Evolutionary conservation across 2,888 invertebrate species (phyloP).

Genomic region (Meganola albula): DNA sequence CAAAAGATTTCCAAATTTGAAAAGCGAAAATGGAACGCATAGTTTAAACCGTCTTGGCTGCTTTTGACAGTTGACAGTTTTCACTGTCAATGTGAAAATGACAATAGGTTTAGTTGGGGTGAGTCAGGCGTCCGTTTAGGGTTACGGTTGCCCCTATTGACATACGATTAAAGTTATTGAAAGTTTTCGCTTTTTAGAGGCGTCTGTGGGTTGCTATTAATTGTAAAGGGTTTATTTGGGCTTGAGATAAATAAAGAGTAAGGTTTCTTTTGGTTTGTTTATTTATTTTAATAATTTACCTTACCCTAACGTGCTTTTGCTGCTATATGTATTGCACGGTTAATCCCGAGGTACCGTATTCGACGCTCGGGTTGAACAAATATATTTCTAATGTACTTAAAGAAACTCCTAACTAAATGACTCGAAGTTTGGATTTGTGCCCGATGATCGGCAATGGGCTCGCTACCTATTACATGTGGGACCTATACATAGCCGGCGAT

Average conservation of each 20-base stretch:
- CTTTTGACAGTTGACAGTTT: slow-evolving; percentile 77
- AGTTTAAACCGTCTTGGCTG: slow-evolving; percentile 75
- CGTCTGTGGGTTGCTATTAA: slow-evolving; percentile 37
- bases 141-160: slow-evolving; percentile 57
- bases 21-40: slow-evolving; percentile 65
- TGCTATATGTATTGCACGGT: no score
- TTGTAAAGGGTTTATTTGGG: slow-evolving; percentile 52
- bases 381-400: no score
- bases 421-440: no score
- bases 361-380: no score
- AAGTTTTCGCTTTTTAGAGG: slow-evolving; percentile 48
- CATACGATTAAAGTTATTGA: slow-evolving; percentile 73
- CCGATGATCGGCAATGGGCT: no score
- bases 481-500: no score
- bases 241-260: slow-evolving; percentile 19
- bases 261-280: slow-evolving; percentile 24
- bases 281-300: no score
- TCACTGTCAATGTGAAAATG: slow-evolving; percentile 58
- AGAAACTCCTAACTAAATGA: no score
- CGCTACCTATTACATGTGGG: no score
- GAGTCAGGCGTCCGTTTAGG: slow-evolving; percentile 51
- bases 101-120: slow-evolving; percentile 71
- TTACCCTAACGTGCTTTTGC: no score
- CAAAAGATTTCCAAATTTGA: slow-evolving; percentile 60
- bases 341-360: no score